Conservation (phyloP, 2,113 vertebrate genomes). For the Actinemys pallida region DNA sequence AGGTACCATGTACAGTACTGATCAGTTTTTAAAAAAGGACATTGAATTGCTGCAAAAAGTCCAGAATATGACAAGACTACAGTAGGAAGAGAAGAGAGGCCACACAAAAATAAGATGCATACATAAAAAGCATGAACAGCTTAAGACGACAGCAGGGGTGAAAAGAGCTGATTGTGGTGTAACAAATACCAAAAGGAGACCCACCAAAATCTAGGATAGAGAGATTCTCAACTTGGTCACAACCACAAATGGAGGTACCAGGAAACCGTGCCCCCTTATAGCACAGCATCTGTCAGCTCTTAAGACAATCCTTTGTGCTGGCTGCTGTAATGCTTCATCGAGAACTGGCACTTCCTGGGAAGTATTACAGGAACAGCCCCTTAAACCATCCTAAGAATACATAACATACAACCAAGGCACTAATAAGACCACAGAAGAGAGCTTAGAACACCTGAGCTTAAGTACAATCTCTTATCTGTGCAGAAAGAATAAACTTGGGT, state of each 20-base stretch:
- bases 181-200: background rate
- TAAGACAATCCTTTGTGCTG: background rate
- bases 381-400: background rate
- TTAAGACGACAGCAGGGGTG: background rate
- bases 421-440: background rate
- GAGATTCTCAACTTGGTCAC: background rate
- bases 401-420: too few relatives aligned
- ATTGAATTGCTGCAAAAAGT: background rate
- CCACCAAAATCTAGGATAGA: background rate
- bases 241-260: background rate
- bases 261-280: background rate
- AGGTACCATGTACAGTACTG: background rate
- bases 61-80: background rate
- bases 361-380: background rate
- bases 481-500: background rate
- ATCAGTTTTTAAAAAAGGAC: background rate
- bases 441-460: background rate
- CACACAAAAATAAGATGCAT: background rate
- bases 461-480: background rate
- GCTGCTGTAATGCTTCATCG: background rate
- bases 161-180: background rate
- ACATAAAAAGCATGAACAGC: background rate
- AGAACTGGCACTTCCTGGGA: rapidly evolving
- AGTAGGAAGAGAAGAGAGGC: background rate
- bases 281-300: background rate